A percentile compares a stretch with the other conserved stretches of the same genome.
phyloP scores from a whole-genome alignment of 2,888 invertebrate species.

The Limnephilus auricula region DNA sequence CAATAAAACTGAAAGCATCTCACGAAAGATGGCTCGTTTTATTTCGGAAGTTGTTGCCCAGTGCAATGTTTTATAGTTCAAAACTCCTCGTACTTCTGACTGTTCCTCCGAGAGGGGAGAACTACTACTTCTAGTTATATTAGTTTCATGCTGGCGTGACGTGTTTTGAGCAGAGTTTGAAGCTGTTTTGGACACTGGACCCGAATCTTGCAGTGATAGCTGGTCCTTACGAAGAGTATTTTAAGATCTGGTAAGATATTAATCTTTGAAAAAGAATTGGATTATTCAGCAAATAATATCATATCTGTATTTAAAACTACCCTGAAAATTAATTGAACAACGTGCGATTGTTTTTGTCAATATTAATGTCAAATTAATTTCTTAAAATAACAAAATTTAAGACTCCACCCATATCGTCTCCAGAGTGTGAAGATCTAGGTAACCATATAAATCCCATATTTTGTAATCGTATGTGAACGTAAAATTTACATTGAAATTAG shows the following conservation, averaged over 20 bases:
- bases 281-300: not conserved
- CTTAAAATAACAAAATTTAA: too few relatives aligned
- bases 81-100: constrained; percentile 26
- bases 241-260: not conserved
- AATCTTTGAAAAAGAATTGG: not conserved
- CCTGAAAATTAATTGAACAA: too few relatives aligned
- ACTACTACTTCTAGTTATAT: not conserved
- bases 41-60: constrained; percentile 47
- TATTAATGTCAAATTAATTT: too few relatives aligned
- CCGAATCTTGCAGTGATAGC: not conserved
- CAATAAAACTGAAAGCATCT: constrained; percentile 48
- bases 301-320: too few relatives aligned
- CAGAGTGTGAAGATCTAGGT: too few relatives aligned
- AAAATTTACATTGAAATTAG: too few relatives aligned
- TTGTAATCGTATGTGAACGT: too few relatives aligned
- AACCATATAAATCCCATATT: too few relatives aligned
- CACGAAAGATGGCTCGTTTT: constrained; percentile 51
- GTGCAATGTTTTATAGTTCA: constrained; percentile 47
- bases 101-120: not conserved
- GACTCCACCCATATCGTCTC: too few relatives aligned
- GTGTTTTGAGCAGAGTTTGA: not conserved
- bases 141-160: not conserved
- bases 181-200: not conserved
- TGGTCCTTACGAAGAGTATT: not conserved
- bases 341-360: too few relatives aligned